Percentiles rank a stretch among this genome's conserved stretches.
These are phyloP conservation scores for Temnothorax unifasciatus DNA, from an alignment of 2,888 invertebrate species.

Conservation along the genomic window DNA sequence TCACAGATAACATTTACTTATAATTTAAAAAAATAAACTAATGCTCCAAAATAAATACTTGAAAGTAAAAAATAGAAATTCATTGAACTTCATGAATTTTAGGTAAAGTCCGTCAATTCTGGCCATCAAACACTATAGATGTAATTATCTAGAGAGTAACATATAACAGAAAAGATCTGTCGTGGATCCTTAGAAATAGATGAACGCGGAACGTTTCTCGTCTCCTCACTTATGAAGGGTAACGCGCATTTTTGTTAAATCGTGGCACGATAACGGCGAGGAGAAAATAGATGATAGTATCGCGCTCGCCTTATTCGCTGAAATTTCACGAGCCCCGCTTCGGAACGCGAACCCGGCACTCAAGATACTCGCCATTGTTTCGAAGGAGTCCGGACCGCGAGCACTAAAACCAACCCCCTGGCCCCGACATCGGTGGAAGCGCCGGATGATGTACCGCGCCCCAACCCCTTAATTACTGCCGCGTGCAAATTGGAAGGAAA, in stretches of 20 bases:
- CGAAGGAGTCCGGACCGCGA: slow-evolving; percentile 77
- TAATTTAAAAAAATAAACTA: no score
- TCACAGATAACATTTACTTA: no score
- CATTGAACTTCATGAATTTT: no score
- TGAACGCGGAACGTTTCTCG: neutral
- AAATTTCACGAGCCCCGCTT: slow-evolving; percentile 65
- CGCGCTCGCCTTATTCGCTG: slow-evolving; percentile 54
- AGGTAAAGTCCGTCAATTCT: no score
- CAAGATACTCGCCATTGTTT: slow-evolving; percentile 83
- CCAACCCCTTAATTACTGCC: slow-evolving; percentile 86
- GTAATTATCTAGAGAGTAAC: neutral
- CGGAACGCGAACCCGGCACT: slow-evolving; percentile 75
- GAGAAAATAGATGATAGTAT: slow-evolving; percentile 66
- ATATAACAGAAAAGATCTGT: neutral
- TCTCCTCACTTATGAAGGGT: slow-evolving; percentile 10
- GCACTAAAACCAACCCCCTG: slow-evolving; percentile 73
- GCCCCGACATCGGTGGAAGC: slow-evolving; percentile 71
- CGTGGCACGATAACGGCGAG: slow-evolving; percentile 59
- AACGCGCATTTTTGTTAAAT: slow-evolving; percentile 35
- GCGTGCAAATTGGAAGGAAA: slow-evolving; percentile 87
- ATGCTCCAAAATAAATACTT: no score
- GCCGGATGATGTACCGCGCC: slow-evolving; percentile 83
- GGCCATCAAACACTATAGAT: neutral
- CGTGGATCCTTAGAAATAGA: neutral
- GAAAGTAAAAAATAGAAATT: no score